phyloP scores from a whole-genome alignment of 2,888 invertebrate species.

The Caenorhabditis sp. region DNA sequence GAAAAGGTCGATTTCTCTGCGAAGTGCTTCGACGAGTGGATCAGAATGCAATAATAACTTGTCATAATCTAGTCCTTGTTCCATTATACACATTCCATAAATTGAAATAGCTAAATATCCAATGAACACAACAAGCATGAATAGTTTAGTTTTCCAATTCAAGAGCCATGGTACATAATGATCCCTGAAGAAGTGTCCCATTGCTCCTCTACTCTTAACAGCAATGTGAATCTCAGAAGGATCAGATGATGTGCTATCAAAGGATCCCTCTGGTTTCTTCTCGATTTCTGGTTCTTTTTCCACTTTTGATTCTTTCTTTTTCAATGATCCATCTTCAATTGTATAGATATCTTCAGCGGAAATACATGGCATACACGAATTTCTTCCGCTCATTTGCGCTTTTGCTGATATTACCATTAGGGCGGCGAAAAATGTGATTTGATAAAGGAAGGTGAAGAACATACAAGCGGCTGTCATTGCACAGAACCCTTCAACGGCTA shows the following conservation, averaged over 20 bases:
- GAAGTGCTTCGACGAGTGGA: constrained; percentile 64
- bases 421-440: constrained; percentile 87
- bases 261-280: constrained; percentile 19
- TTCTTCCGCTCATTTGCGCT: constrained; percentile 83
- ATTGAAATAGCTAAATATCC: constrained; percentile 80
- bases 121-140: constrained; percentile 81
- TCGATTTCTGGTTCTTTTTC: constrained; percentile 6
- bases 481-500: constrained; percentile 91
- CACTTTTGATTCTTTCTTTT: constrained; percentile 2
- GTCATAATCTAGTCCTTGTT: constrained; percentile 70
- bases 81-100: constrained; percentile 79
- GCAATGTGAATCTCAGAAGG: constrained; percentile 47
- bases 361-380: constrained; percentile 61
- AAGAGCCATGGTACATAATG: constrained; percentile 68
- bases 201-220: constrained; percentile 58
- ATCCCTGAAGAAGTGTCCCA: constrained; percentile 64
- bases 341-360: constrained; percentile 13
- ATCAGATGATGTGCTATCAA: constrained; percentile 18
- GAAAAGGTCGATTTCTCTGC: constrained; percentile 67
- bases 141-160: constrained; percentile 59
- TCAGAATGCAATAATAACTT: constrained; percentile 66
- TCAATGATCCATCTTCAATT: constrained; percentile 36
- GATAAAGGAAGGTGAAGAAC: constrained; percentile 88
- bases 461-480: constrained; percentile 93
- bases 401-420: constrained; percentile 90